These are phyloP conservation scores for Dissostichus mawsoni DNA, from an alignment of 2,113 vertebrate genomes.

Conservation along the genomic window DNA sequence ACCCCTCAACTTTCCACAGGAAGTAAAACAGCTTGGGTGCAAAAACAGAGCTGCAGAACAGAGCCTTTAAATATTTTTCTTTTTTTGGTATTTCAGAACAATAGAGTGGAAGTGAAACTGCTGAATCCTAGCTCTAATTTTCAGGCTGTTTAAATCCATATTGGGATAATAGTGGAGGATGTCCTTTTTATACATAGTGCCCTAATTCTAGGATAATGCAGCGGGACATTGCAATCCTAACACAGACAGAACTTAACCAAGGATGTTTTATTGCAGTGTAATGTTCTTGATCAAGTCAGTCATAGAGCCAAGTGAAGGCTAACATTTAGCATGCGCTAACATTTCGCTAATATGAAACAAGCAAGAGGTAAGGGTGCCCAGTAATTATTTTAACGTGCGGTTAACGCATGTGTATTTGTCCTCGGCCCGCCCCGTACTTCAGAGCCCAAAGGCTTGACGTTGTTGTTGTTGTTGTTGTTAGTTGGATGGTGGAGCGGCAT, in stretches of 20 bases:
- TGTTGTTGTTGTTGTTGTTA: no score
- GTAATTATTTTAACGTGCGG: no score
- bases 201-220: background rate
- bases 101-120: background rate
- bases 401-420: no score
- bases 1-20: constrained; percentile 63
- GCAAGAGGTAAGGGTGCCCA: no score
- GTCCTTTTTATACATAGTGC: no score
- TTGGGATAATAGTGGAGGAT: background rate
- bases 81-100: constrained; percentile 19
- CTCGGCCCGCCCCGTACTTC: no score
- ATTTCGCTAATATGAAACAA: background rate
- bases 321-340: background rate
- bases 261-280: background rate
- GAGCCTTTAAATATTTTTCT: constrained; percentile 15
- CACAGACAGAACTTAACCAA: background rate
- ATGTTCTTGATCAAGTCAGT: background rate
- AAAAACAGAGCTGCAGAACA: background rate
- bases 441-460: no score
- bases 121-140: constrained; percentile 3
- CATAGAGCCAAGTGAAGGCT: background rate
- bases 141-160: background rate
- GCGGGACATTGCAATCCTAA: background rate
- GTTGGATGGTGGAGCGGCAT: no score
- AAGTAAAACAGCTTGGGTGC: constrained; percentile 46